phyloP scores from a whole-genome alignment of 2,797 vertebrate species.

The Chromobotia macracanthus region DNA sequence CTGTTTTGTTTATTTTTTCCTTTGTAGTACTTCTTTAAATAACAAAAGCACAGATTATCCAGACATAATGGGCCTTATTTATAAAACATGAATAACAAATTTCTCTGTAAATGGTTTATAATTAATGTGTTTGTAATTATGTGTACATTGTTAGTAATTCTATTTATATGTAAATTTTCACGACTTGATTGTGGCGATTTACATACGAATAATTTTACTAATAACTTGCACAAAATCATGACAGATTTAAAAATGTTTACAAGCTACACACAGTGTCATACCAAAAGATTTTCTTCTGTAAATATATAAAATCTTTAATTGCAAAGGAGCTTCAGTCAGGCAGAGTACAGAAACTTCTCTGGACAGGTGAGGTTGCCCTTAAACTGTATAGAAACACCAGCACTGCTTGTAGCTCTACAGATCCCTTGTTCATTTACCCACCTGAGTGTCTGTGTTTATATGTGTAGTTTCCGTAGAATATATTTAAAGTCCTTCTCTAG shows the following conservation, averaged over 20 bases:
- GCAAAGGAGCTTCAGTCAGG: conserved; percentile 7
- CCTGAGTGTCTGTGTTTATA: neutral
- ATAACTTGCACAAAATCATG: too few relatives aligned
- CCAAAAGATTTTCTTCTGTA: neutral
- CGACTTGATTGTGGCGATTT: too few relatives aligned
- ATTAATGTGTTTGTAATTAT: too few relatives aligned
- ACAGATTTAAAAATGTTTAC: too few relatives aligned
- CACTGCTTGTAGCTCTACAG: neutral
- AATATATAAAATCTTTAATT: conserved; percentile 1
- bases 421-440: neutral
- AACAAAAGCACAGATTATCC: neutral
- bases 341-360: conserved; percentile 12
- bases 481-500: neutral
- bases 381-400: neutral
- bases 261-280: neutral
- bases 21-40: neutral
- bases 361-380: conserved; percentile 27
- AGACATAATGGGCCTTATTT: neutral
- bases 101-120: too few relatives aligned
- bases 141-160: too few relatives aligned
- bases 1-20: neutral
- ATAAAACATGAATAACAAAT: neutral
- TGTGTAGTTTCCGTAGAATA: neutral
- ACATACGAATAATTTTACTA: too few relatives aligned
- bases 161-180: too few relatives aligned